These are phyloP conservation scores for Sinella curviseta DNA, from an alignment of 1,140 invertebrate genomes.

Conservation along the genomic window DNA sequence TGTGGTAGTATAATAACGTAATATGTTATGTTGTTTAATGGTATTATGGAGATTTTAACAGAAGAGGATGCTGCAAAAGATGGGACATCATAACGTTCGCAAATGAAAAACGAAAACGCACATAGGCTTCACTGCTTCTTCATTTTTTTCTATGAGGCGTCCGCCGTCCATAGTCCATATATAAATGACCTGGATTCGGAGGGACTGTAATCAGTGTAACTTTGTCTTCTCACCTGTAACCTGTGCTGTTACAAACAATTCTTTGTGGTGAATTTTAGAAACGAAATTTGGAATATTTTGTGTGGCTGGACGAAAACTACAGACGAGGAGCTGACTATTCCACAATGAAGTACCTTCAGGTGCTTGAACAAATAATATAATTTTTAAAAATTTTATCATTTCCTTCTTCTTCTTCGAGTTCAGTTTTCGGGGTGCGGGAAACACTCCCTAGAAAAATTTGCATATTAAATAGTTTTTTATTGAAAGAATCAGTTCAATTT, in stretches of 20 bases:
- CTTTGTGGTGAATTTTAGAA: conserved; percentile 8
- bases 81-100: too few relatives aligned
- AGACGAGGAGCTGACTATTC: not conserved
- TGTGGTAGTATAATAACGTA: not conserved
- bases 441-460: too few relatives aligned
- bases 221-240: conserved; percentile 11
- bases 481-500: too few relatives aligned
- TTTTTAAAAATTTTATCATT: not conserved
- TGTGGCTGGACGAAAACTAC: not conserved
- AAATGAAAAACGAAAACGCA: not conserved
- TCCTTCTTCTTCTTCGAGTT: not conserved
- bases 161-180: not conserved
- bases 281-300: not conserved
- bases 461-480: too few relatives aligned
- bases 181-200: conserved; percentile 24
- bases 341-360: conserved; percentile 6
- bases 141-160: not conserved
- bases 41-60: not conserved
- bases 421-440: too few relatives aligned
- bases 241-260: not conserved
- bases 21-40: not conserved
- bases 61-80: too few relatives aligned
- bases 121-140: not conserved
- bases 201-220: conserved; percentile 23
- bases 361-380: not conserved